Conservation (phyloP, 2,113 vertebrate species). For the Epinephelus moara region DNA sequence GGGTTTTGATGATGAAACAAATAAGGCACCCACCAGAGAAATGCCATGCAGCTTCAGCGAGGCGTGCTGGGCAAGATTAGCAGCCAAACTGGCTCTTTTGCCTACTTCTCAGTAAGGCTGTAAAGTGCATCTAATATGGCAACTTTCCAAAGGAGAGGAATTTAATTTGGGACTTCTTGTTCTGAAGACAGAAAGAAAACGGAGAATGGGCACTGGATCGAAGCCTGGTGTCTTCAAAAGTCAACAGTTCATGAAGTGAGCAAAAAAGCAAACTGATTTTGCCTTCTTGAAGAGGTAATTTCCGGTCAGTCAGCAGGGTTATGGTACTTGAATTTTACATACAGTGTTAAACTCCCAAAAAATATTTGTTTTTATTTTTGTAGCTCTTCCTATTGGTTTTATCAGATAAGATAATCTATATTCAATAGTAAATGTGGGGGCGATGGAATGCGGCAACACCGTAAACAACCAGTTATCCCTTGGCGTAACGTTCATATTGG, state of each 20-base stretch:
- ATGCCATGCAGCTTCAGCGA: conserved; percentile 31
- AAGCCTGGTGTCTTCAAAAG: conserved; percentile 2
- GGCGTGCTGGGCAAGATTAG: conserved; percentile 44
- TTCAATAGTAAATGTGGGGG: no score
- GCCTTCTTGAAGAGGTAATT: neutral
- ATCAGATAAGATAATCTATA: no score
- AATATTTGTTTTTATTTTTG: neutral
- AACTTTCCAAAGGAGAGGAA: conserved; percentile 14
- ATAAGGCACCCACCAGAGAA: conserved; percentile 46
- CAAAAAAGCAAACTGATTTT: neutral
- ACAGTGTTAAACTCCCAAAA: neutral
- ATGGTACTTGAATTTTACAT: neutral
- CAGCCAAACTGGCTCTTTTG: conserved; percentile 35
- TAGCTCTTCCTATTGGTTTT: neutral
- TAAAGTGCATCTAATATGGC: conserved; percentile 44
- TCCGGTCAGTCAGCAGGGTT: neutral
- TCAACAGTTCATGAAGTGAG: conserved; percentile 29
- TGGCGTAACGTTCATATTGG: no score
- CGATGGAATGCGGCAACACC: no score
- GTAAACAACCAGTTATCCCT: no score
- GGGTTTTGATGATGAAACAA: conserved; percentile 60
- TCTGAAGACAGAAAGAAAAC: conserved; percentile 31
- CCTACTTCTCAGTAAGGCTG: conserved; percentile 2
- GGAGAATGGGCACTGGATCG: neutral
- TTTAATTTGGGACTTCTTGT: conserved; percentile 24